Evolutionary conservation across 2,797 vertebrate genomes (phyloP), one percentile per base, ranked within the genome.

Genomic region (Onychomys torridus): DNA sequence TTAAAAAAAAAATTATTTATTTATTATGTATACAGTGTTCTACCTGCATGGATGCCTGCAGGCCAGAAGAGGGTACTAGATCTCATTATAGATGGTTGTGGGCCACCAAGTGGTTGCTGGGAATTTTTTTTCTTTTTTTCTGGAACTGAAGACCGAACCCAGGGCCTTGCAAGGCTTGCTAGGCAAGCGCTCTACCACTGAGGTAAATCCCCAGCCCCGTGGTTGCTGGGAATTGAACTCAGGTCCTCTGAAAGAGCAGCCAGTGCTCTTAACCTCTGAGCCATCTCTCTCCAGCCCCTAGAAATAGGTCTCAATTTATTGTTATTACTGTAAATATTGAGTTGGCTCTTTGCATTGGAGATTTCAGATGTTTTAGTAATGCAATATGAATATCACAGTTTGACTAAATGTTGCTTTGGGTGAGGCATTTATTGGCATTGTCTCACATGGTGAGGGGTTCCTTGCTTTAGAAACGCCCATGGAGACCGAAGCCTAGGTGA

Each of bases 301-400:
- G 40, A 46, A 81, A 71, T 81, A 73, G 59, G 69, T 77, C 37
- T 12, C 90, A 29, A 76, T 87, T 91, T 83, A 25, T 40, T 55
- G 34, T 82, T 40, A 23, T 34, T 90, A 81, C 23, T 76, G 78
- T 93, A 49, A 92, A 75, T 94, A 55, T 32, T 89, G 5, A 1
- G n/a, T 19, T 13, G 29, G 61, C 8, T 76, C 9, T 77, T 77
- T 92, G 90, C 13, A 23, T 87, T 78, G 85, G 69, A 87, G 57
- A 49, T 57, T 96, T 90, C 76, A 82, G 73, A 40, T 93, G 40
- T 88, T 95, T 89, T 84, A 55, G 89, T 85, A 37, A 19, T 67
- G 69, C 78, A 23, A 6, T 77, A 52, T 77, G 32, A 65, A 2
- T 12, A 71, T 46, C 32, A 4, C 84, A 55, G 43, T 4, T 14